phyloP scores from a whole-genome alignment of 1,140 invertebrate genomes.

The Brachionus asplanchnoidis region DNA sequence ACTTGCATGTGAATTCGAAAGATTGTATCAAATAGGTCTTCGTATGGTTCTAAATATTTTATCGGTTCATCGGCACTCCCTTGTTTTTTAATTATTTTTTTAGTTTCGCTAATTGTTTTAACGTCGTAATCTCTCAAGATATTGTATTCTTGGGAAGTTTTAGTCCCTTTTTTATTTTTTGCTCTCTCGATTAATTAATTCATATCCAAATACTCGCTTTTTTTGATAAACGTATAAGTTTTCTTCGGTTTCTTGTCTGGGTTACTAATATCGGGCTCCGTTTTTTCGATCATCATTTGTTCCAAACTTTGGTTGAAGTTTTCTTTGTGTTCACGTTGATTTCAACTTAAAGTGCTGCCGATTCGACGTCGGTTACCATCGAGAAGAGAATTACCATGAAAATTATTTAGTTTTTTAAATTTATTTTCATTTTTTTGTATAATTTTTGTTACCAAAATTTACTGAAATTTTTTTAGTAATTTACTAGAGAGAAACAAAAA shows the following conservation, averaged over 20 bases:
- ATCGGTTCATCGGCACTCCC: too few relatives aligned
- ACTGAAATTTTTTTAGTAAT: too few relatives aligned
- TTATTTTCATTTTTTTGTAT: too few relatives aligned
- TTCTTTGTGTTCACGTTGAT: neutral
- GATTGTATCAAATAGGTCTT: neutral
- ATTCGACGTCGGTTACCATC: too few relatives aligned
- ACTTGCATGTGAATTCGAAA: neutral
- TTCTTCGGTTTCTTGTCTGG: neutral
- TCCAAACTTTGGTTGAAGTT: neutral
- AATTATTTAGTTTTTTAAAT: too few relatives aligned
- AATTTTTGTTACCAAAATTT: too few relatives aligned
- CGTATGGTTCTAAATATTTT: neutral
- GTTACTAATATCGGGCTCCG: neutral
- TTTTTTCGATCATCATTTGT: neutral
- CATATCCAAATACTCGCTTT: neutral
- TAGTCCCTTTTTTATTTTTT: neutral
- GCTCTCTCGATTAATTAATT: neutral
- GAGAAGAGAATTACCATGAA: too few relatives aligned
- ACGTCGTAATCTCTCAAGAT: too few relatives aligned
- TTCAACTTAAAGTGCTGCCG: too few relatives aligned
- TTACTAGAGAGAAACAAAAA: too few relatives aligned
- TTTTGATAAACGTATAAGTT: neutral
- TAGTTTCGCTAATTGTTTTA: too few relatives aligned
- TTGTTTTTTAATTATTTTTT: too few relatives aligned
- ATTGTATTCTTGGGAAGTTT: neutral